Evolutionary conservation across 2,113 vertebrate genomes (phyloP), one percentile per base, ranked within the genome.

Genomic region (Leptocoma aspasia): DNA sequence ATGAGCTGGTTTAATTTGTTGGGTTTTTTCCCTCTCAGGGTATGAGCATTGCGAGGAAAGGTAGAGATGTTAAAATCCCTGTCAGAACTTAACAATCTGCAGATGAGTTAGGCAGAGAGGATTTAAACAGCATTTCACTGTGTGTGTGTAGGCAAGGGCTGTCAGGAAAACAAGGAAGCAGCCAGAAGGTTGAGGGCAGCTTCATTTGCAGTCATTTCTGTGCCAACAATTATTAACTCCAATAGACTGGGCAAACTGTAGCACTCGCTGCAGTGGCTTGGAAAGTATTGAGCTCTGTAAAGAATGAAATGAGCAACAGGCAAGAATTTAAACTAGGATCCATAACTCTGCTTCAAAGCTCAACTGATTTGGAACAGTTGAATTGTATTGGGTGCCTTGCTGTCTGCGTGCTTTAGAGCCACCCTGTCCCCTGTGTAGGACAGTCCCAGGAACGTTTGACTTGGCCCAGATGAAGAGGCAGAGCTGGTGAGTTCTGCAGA

Each of bases 221-320:
- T 78, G 73, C 72, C 66, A 92, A 4, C 78, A 88, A 68, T 93
- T 78, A 91, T 84, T 95, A 95, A 88, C 85, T 79, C 21, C 15
- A 72, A 49, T 12, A 56, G 57, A 85, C 53, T 0, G 0, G 49
- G 49, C 61, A 90, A 81, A 89, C 85, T 72, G 9, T 49, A 88
- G 91, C 90, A 80, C 33, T 72, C 72, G 28, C 35, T 87, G 77
- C 84, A 59, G 64, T 23, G n/a, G 41, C 72, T 89, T 42, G 44
- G 70, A 31, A 76, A 90, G 28, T 16, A 60, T 33, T 8, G 30
- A 4, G 16, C 65, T 72, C n/a, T 57, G 28, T 75, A 39, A 93
- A 85, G 49, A 88, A 90, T 56, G 31, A 84, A 91, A 61, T 11
- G 37, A 94, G 61, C 66, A 82, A 79, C 78, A 52, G 79, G 44